Evolutionary conservation across 1,140 invertebrate genomes (phyloP), one percentile per base, ranked within the genome.

Genomic region (Drosophila suzukii): DNA sequence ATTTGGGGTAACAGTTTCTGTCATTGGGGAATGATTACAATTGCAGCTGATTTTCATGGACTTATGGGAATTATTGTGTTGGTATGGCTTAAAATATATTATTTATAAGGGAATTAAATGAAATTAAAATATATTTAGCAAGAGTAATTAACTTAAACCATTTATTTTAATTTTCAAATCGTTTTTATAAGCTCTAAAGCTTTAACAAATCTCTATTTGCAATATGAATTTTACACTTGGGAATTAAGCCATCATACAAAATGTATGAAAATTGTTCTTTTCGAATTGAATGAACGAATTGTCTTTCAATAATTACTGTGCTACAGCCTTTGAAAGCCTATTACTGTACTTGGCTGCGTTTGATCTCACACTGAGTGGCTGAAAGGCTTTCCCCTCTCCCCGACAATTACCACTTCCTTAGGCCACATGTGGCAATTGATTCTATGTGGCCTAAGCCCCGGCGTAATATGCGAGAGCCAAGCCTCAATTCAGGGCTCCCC

Each of bases 391-490:
- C 11, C 8, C 8, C 24, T 17, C 30, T 20, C 17, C 59, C 61
- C 49, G 17, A 39, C 53, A 43, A 63, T 66, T 32, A 34, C 68
- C 72, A 75, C 41, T 47, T 72, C 38, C 70, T 54, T 50, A 61
- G 68, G 56, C 70, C 71, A 75, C 41, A 74, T 63, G 72, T 65
- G 71, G 72, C 72, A 75, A 75, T 75, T 75, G 71, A 75, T 65
- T 75, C 63, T 50, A 75, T 56, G 51, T 75, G 72, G 71, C 59
- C 59, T 65, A 75, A 75, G 60, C 70, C 47, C 30, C n/a, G 11
- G 39, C 50, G 72, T 72, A 73, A 61, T 73, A 61, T 47, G 43
- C n/a, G 34, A 73, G 56, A 75, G 72, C 51, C 71, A 75, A 50
- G 61, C 65, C 65, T 20, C 60, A 36, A 66, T 65, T 66, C 47